Conservation (phyloP, 1,140 invertebrate genomes). For the Macrocentrus cingulum region DNA sequence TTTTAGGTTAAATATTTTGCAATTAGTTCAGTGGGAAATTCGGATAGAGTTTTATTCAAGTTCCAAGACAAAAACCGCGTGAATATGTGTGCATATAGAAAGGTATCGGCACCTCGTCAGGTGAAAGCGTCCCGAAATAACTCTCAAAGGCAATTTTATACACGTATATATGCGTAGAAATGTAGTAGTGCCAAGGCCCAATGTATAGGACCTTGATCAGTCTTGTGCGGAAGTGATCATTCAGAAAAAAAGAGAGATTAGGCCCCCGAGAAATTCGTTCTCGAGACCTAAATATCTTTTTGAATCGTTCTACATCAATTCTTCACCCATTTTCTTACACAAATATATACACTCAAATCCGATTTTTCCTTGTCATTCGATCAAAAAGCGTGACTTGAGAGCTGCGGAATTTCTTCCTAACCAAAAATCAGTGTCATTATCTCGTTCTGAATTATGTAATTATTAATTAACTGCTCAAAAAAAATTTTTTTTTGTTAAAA, state of each 20-base stretch:
- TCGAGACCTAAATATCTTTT: conserved; percentile 43
- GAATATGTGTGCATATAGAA: too few species aligned
- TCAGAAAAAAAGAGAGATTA: conserved; percentile 26
- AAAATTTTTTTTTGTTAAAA: too few species aligned
- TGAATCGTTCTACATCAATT: neutral
- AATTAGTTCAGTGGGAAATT: too few species aligned
- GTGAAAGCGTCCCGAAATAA: conserved; percentile 55
- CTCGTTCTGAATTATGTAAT: neutral
- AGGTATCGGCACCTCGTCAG: conserved; percentile 25
- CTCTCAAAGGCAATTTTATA: conserved; percentile 28
- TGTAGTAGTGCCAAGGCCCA: conserved; percentile 16
- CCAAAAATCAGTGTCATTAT: neutral
- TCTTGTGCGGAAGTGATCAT: conserved; percentile 20
- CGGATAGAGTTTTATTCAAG: too few species aligned
- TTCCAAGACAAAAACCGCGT: too few species aligned
- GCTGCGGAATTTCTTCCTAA: neutral
- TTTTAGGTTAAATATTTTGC: too few species aligned
- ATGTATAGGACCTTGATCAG: neutral
- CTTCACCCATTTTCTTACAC: neutral
- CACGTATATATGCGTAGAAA: neutral
- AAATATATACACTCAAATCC: neutral
- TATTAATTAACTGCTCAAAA: too few species aligned
- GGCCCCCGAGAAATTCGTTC: conserved; percentile 44
- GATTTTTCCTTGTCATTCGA: conserved; percentile 4
- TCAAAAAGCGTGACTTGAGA: neutral